Evolutionary conservation across 2,797 vertebrate species (phyloP).

Genomic region (Amphiprion clarkii): DNA sequence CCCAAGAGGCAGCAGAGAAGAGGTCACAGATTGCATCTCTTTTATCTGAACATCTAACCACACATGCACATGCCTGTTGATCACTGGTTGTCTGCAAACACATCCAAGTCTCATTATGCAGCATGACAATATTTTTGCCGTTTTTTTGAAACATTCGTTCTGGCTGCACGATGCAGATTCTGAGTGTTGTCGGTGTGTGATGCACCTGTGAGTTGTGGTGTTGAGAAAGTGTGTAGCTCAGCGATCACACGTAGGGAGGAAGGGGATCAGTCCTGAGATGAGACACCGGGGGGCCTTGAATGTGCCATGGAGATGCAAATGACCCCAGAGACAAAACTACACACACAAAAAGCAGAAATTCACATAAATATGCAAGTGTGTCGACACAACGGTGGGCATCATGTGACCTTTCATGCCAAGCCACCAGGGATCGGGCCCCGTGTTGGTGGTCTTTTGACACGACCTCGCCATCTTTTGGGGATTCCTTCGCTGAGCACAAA

Average conservation of each 20-base stretch:
- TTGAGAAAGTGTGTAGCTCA: neutral
- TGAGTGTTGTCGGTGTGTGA: neutral
- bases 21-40: constrained; percentile 59
- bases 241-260: constrained; percentile 17
- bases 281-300: constrained; percentile 9
- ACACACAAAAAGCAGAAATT: constrained; percentile 29
- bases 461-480: constrained; percentile 59
- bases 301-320: constrained; percentile 70
- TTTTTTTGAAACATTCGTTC: neutral
- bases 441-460: constrained; percentile 33
- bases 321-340: constrained; percentile 44
- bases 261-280: constrained; percentile 6
- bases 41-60: constrained; percentile 27
- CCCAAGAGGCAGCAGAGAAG: constrained; percentile 17
- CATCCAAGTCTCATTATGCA: neutral
- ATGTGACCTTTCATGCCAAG: constrained; percentile 65
- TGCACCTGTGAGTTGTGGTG: neutral
- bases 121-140: neutral
- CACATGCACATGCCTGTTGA: constrained; percentile 38
- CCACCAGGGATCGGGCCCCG: constrained; percentile 47
- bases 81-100: constrained; percentile 6
- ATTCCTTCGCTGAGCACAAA: constrained; percentile 60
- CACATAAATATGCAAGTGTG: constrained; percentile 51
- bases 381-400: constrained; percentile 34
- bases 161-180: neutral